These are phyloP conservation scores for Metridium senile DNA, from an alignment of 92 coral and sea anemone species.

Conservation along the genomic window DNA sequence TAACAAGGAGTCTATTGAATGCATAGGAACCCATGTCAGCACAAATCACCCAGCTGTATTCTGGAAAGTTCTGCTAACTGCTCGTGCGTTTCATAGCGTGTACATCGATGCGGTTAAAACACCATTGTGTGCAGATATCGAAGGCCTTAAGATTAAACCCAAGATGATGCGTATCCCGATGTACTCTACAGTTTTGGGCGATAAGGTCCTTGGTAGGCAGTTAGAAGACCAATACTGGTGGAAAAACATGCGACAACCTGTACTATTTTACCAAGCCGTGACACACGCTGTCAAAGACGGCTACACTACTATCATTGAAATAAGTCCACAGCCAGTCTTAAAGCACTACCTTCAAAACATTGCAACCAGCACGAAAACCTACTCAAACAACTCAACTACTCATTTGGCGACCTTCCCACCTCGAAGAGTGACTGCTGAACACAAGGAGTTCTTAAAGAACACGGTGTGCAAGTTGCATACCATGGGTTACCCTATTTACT, in stretches of 20 bases:
- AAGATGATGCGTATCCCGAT: conserved; percentile 66
- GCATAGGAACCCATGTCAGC: conserved; percentile 55
- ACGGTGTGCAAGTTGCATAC: conserved; percentile 68
- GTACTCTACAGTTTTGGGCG: conserved; percentile 86
- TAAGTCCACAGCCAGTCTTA: conserved; percentile 73
- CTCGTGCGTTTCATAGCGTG: conserved; percentile 87
- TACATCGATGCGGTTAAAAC: conserved; percentile 71
- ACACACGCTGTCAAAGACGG: conserved; percentile 66
- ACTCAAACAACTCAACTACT: conserved; percentile 13
- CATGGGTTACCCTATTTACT: conserved; percentile 63
- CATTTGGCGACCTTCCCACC: conserved; percentile 72
- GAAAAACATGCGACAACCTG: conserved; percentile 77
- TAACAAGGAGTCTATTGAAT: conserved; percentile 59
- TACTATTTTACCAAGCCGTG: conserved; percentile 63
- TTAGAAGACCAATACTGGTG: conserved; percentile 76
- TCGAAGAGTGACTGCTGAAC: conserved; percentile 51
- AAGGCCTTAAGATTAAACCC: conserved; percentile 34
- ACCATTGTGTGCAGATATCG: conserved; percentile 40
- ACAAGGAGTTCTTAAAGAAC: conserved; percentile 69
- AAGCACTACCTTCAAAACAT: conserved; percentile 66
- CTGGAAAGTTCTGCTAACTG: conserved; percentile 69
- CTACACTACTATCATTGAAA: conserved; percentile 58
- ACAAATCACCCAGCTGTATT: conserved; percentile 36
- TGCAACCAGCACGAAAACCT: conserved; percentile 23
- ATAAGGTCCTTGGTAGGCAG: conserved; percentile 48